phyloP scores from a whole-genome alignment of 1,140 invertebrate species.

The Drosophila murphyi region DNA sequence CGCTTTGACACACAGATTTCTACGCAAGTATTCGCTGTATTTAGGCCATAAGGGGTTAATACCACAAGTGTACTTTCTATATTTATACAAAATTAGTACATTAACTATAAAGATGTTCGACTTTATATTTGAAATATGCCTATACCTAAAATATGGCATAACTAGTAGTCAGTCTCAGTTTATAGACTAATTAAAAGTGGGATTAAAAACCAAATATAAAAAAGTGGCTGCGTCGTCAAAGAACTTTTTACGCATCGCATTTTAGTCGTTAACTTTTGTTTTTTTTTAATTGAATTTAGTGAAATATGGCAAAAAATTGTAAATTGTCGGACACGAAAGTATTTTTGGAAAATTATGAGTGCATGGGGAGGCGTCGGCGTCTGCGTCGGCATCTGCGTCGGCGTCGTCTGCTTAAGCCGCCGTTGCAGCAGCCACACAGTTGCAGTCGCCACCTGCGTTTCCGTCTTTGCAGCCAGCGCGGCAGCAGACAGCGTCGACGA shows the following conservation, averaged over 20 bases:
- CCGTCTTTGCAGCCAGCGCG: conserved; percentile 46
- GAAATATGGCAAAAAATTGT: conserved; percentile 61
- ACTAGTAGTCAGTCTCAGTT: background rate
- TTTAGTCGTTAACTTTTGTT: conserved; percentile 20
- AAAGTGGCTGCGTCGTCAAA: too few species aligned
- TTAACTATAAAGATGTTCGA: too few species aligned
- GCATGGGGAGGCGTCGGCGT: conserved; percentile 41
- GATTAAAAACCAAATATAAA: background rate
- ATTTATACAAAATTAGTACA: too few species aligned
- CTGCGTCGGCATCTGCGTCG: conserved; percentile 6
- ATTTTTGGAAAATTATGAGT: conserved; percentile 80
- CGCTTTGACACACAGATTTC: too few species aligned
- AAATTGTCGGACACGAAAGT: conserved; percentile 64
- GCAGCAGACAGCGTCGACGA: conserved; percentile 35
- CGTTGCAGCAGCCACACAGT: background rate
- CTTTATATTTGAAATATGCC: too few species aligned
- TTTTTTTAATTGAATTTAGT: conserved; percentile 52
- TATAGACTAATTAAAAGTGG: background rate
- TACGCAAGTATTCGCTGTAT: too few species aligned
- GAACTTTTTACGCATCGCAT: conserved; percentile 7
- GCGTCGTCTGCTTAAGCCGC: conserved; percentile 17
- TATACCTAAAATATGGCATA: too few species aligned
- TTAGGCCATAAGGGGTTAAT: too few species aligned
- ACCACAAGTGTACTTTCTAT: too few species aligned
- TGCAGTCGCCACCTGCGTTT: conserved; percentile 46